Evolutionary conservation across 23 tunicate genomes (phyloP).

Genomic region (Trididemnum nubilum): DNA sequence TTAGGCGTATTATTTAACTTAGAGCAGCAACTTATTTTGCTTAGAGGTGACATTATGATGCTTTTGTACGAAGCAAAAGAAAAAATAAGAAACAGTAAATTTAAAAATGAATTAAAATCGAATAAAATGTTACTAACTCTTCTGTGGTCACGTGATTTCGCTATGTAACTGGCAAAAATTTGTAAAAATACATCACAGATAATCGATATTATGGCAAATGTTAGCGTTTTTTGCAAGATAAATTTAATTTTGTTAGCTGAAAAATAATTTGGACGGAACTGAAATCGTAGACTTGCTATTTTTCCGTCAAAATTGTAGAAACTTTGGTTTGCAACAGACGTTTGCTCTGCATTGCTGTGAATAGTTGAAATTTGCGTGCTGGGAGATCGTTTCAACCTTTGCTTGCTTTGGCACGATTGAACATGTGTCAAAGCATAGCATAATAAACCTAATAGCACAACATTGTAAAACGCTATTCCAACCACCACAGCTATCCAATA

Average conservation of each 20-base stretch:
- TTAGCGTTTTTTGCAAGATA: slow-evolving; percentile 3
- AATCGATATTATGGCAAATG: slow-evolving; percentile 4
- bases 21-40: no score
- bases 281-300: not conserved
- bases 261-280: not conserved
- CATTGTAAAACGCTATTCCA: slow-evolving; percentile 24
- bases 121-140: not conserved
- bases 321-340: not conserved
- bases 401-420: not conserved
- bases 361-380: not conserved
- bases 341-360: no score
- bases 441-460: slow-evolving; percentile 35
- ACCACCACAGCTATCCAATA: slow-evolving; percentile 8
- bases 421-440: slow-evolving; percentile 36
- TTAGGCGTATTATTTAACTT: no score
- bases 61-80: slow-evolving; percentile 7
- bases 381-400: not conserved
- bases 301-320: no score
- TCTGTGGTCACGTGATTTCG: not conserved
- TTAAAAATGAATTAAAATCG: slow-evolving; percentile 13
- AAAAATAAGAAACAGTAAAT: slow-evolving; percentile 5
- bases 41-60: not conserved
- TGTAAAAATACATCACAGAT: slow-evolving; percentile 5
- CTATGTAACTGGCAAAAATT: slow-evolving; percentile 8
- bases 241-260: not conserved